Percentiles rank a stretch among this genome's conserved stretches.
These are phyloP conservation scores for Drosophila subpulchrella DNA, from an alignment of 1,140 invertebrate species.

Conservation along the genomic window DNA sequence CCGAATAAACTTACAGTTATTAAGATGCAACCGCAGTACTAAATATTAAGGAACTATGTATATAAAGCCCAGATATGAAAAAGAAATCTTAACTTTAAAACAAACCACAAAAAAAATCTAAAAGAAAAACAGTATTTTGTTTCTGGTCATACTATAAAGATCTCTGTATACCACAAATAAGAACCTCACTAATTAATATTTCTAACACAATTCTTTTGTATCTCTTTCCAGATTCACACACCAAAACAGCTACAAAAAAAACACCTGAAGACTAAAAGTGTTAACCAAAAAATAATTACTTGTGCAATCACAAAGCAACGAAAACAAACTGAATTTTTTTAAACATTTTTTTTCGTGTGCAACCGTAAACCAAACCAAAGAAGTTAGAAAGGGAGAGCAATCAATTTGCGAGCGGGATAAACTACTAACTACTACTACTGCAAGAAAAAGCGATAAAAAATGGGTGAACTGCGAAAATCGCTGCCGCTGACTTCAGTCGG, in stretches of 20 bases:
- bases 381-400: constrained; percentile 15
- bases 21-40: background rate
- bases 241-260: constrained; percentile 9
- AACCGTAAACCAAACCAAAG: constrained; percentile 43
- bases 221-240: constrained; percentile 24
- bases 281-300: constrained; percentile 4
- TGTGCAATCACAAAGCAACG: background rate
- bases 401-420: constrained; percentile 11
- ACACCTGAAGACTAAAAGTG: constrained; percentile 5
- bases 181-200: background rate
- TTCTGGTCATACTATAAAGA: too few species aligned
- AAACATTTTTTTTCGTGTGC: constrained; percentile 54
- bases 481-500: constrained; percentile 13
- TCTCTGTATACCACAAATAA: background rate
- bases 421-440: constrained; percentile 9
- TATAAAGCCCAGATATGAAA: too few species aligned
- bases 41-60: too few species aligned
- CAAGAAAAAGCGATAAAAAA: constrained; percentile 45
- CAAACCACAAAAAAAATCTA: background rate
- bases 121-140: too few species aligned
- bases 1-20: background rate
- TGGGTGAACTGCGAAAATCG: constrained; percentile 66
- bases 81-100: too few species aligned
- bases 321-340: constrained; percentile 38
- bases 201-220: constrained; percentile 1